Conservation (phyloP, 2,888 invertebrate genomes). For the Eilema depressum region DNA sequence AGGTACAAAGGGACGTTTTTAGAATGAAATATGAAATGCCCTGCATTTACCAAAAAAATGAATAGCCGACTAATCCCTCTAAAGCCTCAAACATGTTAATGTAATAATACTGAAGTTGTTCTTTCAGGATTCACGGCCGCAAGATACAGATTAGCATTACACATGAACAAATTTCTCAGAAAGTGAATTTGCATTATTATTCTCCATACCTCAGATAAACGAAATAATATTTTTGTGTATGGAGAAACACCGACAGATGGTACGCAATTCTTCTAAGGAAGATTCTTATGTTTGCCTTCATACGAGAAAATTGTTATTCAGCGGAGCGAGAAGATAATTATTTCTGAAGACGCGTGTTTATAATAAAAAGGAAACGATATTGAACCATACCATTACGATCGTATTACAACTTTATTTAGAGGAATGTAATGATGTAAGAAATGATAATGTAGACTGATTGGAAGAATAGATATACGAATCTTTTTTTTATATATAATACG, state of each 20-base stretch:
- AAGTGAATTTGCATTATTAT: slow-evolving; percentile 3
- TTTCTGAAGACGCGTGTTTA: slow-evolving; percentile 30
- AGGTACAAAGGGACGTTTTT: too few relatives aligned
- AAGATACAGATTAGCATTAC: not conserved
- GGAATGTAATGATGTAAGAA: not conserved
- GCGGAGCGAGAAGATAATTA: slow-evolving; percentile 40
- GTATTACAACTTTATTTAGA: not conserved
- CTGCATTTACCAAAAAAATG: too few relatives aligned
- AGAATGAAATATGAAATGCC: too few relatives aligned
- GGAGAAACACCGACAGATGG: slow-evolving; percentile 4
- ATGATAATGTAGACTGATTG: not conserved
- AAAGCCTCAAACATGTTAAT: not conserved
- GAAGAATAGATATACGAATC: too few relatives aligned
- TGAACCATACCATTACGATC: slow-evolving; percentile 15
- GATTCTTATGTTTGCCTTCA: slow-evolving; percentile 21
- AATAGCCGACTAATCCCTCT: too few relatives aligned
- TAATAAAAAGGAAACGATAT: slow-evolving; percentile 29
- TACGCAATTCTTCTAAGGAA: not conserved
- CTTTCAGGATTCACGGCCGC: not conserved
- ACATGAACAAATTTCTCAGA: not conserved
- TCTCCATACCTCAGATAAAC: not conserved
- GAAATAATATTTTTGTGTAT: not conserved
- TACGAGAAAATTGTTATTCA: slow-evolving; percentile 39
- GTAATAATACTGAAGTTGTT: not conserved
- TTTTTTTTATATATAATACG: too few relatives aligned